A percentile compares a stretch with the other conserved stretches of the same genome.
phyloP scores from a whole-genome alignment of 2,797 vertebrate genomes.

The Todus mexicanus region DNA sequence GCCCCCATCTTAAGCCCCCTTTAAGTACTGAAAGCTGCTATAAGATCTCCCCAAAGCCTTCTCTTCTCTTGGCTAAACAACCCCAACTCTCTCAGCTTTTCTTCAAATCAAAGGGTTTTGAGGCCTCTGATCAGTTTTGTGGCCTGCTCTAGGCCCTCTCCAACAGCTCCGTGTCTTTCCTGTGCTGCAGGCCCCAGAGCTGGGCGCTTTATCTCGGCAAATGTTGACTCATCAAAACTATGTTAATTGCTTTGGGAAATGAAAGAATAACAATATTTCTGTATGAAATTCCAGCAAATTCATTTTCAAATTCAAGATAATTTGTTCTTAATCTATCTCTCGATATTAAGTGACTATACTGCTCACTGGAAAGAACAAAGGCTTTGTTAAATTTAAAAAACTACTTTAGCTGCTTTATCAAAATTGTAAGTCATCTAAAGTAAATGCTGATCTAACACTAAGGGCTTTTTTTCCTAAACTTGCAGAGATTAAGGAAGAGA shows the following conservation, averaged over 20 bases:
- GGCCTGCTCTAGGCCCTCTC: not conserved
- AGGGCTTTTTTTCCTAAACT: not conserved
- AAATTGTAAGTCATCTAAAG: not conserved
- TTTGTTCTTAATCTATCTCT: conserved; percentile 25
- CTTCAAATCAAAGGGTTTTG: too few relatives aligned
- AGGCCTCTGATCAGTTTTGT: not conserved
- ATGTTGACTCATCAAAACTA: conserved; percentile 10
- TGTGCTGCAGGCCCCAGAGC: not conserved
- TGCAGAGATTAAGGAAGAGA: not conserved
- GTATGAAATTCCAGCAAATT: conserved; percentile 40
- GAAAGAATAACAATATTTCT: conserved; percentile 1
- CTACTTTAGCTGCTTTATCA: not conserved
- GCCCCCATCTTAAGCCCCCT: too few relatives aligned
- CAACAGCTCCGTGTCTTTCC: too few relatives aligned
- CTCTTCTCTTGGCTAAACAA: not conserved
- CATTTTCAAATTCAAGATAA: conserved; percentile 55
- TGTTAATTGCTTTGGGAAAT: conserved; percentile 24
- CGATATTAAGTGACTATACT: not conserved
- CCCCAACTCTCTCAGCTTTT: not conserved
- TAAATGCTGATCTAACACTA: not conserved
- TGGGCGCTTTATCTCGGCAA: not conserved
- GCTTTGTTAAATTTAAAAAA: conserved; percentile 17
- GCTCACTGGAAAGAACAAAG: conserved; percentile 39
- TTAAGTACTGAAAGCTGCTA: not conserved
- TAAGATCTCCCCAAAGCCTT: not conserved